phyloP scores from a whole-genome alignment of 2,113 vertebrate species.

The Chiloscyllium plagiosum region DNA sequence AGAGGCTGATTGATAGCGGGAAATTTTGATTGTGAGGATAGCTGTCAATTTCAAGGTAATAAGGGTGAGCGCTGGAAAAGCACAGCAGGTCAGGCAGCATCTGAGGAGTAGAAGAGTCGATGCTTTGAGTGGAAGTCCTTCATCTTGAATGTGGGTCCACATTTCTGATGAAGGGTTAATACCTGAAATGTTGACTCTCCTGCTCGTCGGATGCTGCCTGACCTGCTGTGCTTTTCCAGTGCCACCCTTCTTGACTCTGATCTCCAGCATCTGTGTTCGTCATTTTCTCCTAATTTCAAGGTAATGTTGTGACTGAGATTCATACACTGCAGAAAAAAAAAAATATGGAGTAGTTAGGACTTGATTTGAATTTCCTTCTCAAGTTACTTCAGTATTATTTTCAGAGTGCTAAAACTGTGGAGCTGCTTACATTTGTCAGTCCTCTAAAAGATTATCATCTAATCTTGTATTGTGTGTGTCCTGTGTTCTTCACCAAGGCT shows the following conservation, averaged over 20 bases:
- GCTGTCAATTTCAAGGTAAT: not conserved
- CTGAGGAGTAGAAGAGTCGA: too few species aligned
- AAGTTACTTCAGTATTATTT: not conserved
- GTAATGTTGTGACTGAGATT: not conserved
- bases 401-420: not conserved
- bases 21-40: not conserved
- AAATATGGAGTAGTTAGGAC: not conserved
- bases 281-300: not conserved
- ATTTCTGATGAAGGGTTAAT: too few species aligned
- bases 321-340: not conserved
- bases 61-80: too few species aligned
- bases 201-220: too few species aligned
- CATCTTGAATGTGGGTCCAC: too few species aligned
- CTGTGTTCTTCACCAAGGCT: not conserved
- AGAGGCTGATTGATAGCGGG: not conserved
- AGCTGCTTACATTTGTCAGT: not conserved
- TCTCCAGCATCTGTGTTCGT: too few species aligned
- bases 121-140: too few species aligned
- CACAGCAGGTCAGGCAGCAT: too few species aligned
- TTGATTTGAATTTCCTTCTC: not conserved
- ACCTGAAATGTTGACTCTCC: too few species aligned
- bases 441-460: not conserved
- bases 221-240: too few species aligned
- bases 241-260: too few species aligned
- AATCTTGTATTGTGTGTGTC: not conserved